A percentile compares a stretch with the other conserved stretches of the same genome.
Conservation (phyloP, 2,113 vertebrate genomes). For the Motacilla tschutschensis region DNA sequence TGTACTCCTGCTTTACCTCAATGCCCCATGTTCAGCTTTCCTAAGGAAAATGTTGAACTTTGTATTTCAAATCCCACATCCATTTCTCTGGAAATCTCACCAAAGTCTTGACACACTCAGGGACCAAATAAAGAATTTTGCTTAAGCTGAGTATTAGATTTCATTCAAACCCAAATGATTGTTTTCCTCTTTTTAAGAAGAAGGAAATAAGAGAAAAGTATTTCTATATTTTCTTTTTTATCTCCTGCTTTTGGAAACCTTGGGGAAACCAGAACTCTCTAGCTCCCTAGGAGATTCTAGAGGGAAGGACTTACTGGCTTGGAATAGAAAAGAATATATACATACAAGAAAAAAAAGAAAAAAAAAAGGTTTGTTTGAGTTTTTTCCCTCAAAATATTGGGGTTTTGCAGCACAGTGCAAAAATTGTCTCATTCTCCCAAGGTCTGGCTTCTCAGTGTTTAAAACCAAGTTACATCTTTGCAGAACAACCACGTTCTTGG, state of each 20-base stretch:
- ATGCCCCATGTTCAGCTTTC: not conserved
- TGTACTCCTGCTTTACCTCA: not conserved
- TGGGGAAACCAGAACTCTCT: not conserved
- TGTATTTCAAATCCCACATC: rapidly evolving
- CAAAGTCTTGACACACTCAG: not conserved
- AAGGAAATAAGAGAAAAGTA: not conserved
- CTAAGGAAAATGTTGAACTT: not conserved
- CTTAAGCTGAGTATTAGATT: not conserved
- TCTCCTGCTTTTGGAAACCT: not conserved
- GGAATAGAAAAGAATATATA: not conserved
- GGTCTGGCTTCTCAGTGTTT: not conserved
- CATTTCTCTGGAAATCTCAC: not conserved
- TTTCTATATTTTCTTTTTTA: not conserved
- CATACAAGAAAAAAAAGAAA: not conserved
- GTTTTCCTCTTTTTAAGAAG: not conserved
- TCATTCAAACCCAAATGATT: not conserved
- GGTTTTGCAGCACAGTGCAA: not conserved
- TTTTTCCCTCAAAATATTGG: not conserved
- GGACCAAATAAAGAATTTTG: not conserved
- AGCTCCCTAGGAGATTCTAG: not conserved
- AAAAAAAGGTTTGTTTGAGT: rapidly evolving
- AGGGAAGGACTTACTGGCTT: not conserved
- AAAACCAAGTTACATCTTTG: not conserved
- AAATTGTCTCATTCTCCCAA: not conserved
- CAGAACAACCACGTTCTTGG: not conserved